Evolutionary conservation across 2,797 vertebrate species (phyloP), one percentile per base, ranked within the genome.

Genomic region (Neoniphon sammara): DNA sequence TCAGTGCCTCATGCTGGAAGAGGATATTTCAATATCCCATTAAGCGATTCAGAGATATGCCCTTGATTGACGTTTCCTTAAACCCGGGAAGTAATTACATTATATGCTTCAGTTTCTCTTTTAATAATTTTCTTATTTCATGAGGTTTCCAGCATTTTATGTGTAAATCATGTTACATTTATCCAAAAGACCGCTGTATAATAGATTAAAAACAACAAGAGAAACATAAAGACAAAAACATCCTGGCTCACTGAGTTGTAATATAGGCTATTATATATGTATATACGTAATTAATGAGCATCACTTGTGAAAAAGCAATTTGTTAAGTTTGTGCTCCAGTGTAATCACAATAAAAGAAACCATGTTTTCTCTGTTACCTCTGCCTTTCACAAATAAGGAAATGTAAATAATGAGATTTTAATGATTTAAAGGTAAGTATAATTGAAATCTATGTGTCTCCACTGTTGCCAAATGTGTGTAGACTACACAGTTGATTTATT

Each of bases 11-110:
- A 86, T 80, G 85, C 90, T 93, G 91, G 87, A 94, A 89, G 86
- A 92, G 91, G 91, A 94, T 92, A 93, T 94, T 94, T 94, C 91
- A 93, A 93, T 93, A 93, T 94, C 93, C 90, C 85, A 94, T 94
- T 94, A 95, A 92, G 90, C 69, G 86, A 93, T 92, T 90, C 88
- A 78, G 82, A 92, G 93, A 94, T 92, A 94, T 82, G 88, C 78
- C 79, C 68, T 84, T 94, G 94, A 94, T 93, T 94, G 94, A 93
- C 94, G 81, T 92, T 87, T 89, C 84, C 88, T 93, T 92, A 92
- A 94, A 93, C 85, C 81, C 80, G 59, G 73, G 84, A 85, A 84
- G 88, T 93, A 93, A 94, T 94, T 93, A 93, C 90, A 93, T 93
- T 93, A 93, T 90, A 93, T 91, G 90, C 87, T 86, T 91, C 81